Evolutionary conservation across 2,888 invertebrate species (phyloP).

Genomic region (Drosophila siamana): DNA sequence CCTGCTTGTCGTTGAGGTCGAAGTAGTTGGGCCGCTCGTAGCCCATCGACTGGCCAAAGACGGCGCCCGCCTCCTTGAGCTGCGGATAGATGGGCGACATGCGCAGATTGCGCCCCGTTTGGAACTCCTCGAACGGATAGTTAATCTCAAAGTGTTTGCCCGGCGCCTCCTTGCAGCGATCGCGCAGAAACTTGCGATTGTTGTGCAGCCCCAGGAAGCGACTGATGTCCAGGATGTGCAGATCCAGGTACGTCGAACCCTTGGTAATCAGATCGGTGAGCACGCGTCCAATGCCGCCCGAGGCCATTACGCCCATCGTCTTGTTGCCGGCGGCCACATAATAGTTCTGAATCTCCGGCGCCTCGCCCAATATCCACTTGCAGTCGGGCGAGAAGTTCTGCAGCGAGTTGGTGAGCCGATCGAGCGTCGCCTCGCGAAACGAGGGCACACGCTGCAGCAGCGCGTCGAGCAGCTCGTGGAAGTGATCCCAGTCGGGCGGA

Average conservation of each 20-base stretch:
- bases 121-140: slow-evolving; percentile 94
- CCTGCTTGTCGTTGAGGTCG: slow-evolving; percentile 87
- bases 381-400: slow-evolving; percentile 99
- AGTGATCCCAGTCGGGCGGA: slow-evolving; percentile 98
- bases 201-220: slow-evolving; percentile 97
- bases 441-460: slow-evolving; percentile 93
- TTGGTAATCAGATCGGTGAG: slow-evolving; percentile 95
- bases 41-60: slow-evolving; percentile 99
- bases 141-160: slow-evolving; percentile 93
- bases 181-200: slow-evolving; percentile 95
- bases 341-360: slow-evolving; percentile 96
- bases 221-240: slow-evolving; percentile 95
- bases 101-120: slow-evolving; percentile 94
- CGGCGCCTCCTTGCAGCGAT: slow-evolving; percentile 96
- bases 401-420: slow-evolving; percentile 94
- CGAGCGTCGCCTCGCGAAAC: slow-evolving; percentile 90
- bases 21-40: slow-evolving; percentile 98
- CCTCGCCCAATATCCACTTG: slow-evolving; percentile 97
- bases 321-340: slow-evolving; percentile 98
- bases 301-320: slow-evolving; percentile 97
- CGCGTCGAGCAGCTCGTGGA: slow-evolving; percentile 94
- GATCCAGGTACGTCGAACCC: slow-evolving; percentile 92
- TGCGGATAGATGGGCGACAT: slow-evolving; percentile 98
- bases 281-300: slow-evolving; percentile 97
- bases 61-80: slow-evolving; percentile 94